Evolutionary conservation across 2,797 vertebrate genomes (phyloP), one percentile per base, ranked within the genome.

Genomic region (Microctenopoma lineatum): DNA sequence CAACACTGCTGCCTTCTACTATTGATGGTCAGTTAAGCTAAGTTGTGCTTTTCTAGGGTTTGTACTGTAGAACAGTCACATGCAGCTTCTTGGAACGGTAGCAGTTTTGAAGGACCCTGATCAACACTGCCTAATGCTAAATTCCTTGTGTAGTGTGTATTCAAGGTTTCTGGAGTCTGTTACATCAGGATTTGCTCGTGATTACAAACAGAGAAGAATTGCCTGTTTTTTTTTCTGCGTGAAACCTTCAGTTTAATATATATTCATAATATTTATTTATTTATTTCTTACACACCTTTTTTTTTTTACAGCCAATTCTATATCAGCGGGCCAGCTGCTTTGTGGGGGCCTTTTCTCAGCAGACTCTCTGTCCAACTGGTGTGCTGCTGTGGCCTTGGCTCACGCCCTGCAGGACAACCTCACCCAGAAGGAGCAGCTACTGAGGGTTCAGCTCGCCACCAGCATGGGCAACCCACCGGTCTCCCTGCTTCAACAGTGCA

Each of bases 341-440:
- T 99, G 98, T 0, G 98, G 97, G 51, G 98, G 98, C 69, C 94
- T 99, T 54, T 99, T 99, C 86, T 99, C 98, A 14, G 93, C 94
- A 0, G 98, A 99, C 86, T 98, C 98, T 0, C 93, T 99, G 55
- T 99, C 98, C 2, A 99, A 99, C 92, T 99, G 98, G 98, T 99
- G 97, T 42, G 98, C 98, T 0, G 95, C 98, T 0, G 98, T 99
- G 85, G 98, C 98, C 2, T 80, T 99, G 82, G 98, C 97, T 59
- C 98, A 99, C 0, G 96, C 98, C 0, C 83, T 99, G 76, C 96
- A 99, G 89, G 98, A 98, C 80, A 99, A 99, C 1, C 93, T 95
- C 50, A 95, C 94, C 0, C 96, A 99, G 92, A 99, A 99, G 77
- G 97, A 99, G 65, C 98, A 99, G 83, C 91, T 99, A 66, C 94